A percentile compares a stretch with the other conserved stretches of the same genome.
Conservation (phyloP, 64 coral and sea anemone species). For the Anthopleura sola region DNA sequence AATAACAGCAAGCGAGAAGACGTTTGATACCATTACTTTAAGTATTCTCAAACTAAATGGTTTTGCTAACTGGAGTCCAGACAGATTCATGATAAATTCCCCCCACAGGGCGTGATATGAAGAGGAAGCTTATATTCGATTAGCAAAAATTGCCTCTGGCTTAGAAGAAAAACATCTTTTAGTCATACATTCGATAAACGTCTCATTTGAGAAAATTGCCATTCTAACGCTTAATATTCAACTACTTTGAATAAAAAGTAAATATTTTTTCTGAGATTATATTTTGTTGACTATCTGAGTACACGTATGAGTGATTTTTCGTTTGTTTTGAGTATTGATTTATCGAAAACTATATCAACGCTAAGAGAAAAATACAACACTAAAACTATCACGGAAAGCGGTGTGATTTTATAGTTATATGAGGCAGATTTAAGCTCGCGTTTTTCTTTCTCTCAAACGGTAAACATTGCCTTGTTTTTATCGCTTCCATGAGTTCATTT, state of each 20-base stretch:
- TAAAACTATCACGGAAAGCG: too few species aligned
- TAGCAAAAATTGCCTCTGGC: not conserved
- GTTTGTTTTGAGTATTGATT: not conserved
- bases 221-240: not conserved
- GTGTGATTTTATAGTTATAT: too few species aligned
- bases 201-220: not conserved
- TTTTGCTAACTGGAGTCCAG: not conserved
- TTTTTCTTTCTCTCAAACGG: too few species aligned
- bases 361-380: not conserved
- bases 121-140: not conserved
- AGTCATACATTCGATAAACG: not conserved
- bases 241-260: not conserved
- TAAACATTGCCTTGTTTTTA: too few species aligned
- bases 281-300: too few species aligned
- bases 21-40: not conserved
- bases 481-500: too few species aligned
- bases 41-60: not conserved
- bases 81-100: not conserved
- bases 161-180: not conserved
- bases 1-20: too few species aligned
- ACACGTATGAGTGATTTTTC: not conserved
- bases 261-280: not conserved
- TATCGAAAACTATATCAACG: not conserved
- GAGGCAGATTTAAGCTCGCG: too few species aligned
- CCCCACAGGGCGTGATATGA: not conserved